Evolutionary conservation across 1,140 invertebrate species (phyloP), one percentile per base, ranked within the genome.

Genomic region (Batillaria attramentaria): DNA sequence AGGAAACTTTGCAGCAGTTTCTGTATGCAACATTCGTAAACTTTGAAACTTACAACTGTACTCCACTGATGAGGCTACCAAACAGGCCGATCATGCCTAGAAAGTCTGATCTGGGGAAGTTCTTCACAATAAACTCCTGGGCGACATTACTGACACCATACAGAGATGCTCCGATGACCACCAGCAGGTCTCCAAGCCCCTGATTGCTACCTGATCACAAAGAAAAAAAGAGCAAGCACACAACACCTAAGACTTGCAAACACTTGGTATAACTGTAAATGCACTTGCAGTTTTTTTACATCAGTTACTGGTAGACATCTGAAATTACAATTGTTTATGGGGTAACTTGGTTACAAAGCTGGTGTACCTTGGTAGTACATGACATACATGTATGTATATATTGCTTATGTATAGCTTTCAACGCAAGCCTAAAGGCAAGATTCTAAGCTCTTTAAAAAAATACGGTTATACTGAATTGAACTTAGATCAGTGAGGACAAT

Each of bases 21-120:
- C n/a, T n/a, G n/a, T n/a, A n/a, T n/a, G n/a, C n/a, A n/a, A n/a
- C n/a, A n/a, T n/a, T n/a, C n/a, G n/a, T 39, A 18, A 33, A 72
- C 28, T 28, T 3, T 3, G n/a, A 46, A 3, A 87, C 94, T 92
- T 93, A 95, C 94, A 95, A 94, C 92, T 97, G 96, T 46, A 95
- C 91, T 46, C 94, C 95, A 85, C 95, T 94, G 28, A 97, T 91
- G 80, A 96, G 91, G 65, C 94, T 95, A 13, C 96, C 95, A 85
- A 96, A 96, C 42, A 97, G 92, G 42, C 96, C 96, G 68, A 97
- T 93, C 92, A 96, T 93, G 31, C 95, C 95, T n/a, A 97, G 92
- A 88, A 96, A 97, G 89, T 97, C 96, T 50, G 95, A 93, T 74
- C 94, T 94, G 78, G 95, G 94, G 78, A 95, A 94, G 31, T 93